Evolutionary conservation across 1,140 invertebrate species (phyloP).

Genomic region (Scaptomyza graminum): DNA sequence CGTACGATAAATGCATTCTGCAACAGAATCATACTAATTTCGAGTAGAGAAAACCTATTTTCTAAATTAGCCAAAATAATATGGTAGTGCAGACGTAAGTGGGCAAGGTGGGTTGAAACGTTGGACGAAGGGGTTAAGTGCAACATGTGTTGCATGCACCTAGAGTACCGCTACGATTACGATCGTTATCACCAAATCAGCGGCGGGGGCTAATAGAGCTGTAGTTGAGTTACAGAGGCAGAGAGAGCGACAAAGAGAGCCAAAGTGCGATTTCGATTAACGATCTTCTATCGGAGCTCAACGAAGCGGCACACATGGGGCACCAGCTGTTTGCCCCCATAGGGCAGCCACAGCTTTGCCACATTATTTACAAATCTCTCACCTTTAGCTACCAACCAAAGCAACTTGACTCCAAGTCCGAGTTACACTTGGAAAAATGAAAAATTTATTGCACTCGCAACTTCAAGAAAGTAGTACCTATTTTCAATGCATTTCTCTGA

Average conservation of each 20-base stretch:
- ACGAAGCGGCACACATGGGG: slow-evolving; percentile 59
- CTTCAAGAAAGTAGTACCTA: background rate
- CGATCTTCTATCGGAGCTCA: slow-evolving; percentile 26
- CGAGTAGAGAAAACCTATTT: slow-evolving; percentile 57
- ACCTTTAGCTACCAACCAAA: slow-evolving; percentile 58
- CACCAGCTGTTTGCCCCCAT: slow-evolving; percentile 26
- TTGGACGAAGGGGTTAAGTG: slow-evolving; percentile 26
- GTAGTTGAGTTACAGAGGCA: slow-evolving; percentile 29
- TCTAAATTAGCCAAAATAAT: slow-evolving; percentile 77
- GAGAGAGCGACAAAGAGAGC: background rate
- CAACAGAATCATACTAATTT: slow-evolving; percentile 65
- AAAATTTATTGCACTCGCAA: background rate
- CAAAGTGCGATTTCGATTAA: slow-evolving; percentile 51
- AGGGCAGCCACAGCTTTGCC: slow-evolving; percentile 41
- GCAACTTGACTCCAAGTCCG: slow-evolving; percentile 8
- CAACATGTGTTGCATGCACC: slow-evolving; percentile 78
- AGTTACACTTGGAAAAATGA: background rate
- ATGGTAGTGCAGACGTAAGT: slow-evolving; percentile 31
- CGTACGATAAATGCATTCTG: slow-evolving; percentile 50
- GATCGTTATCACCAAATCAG: slow-evolving; percentile 83
- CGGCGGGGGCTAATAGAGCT: slow-evolving; percentile 74
- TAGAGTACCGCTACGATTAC: slow-evolving; percentile 70
- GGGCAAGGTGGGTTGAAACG: background rate
- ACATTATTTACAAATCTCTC: slow-evolving; percentile 78
- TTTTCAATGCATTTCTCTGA: background rate